phyloP scores from a whole-genome alignment of 2,888 invertebrate genomes.

The Xestobium rufovillosum region DNA sequence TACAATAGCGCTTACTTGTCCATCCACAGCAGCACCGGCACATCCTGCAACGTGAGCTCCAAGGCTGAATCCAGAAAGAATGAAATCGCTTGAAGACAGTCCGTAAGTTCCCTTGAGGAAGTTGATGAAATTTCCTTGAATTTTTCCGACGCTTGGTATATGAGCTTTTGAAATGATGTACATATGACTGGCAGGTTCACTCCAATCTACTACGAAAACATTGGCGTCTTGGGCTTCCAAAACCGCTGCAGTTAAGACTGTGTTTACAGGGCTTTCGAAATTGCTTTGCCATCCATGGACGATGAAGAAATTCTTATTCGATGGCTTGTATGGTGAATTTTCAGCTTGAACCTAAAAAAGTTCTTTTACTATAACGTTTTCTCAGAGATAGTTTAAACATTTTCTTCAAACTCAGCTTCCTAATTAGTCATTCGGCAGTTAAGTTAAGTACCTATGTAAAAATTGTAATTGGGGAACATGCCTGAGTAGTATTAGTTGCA shows the following conservation, averaged over 20 bases:
- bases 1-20: slow-evolving; percentile 30
- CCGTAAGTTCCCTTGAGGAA: slow-evolving; percentile 18
- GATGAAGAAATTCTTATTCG: slow-evolving; percentile 30
- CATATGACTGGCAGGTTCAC: slow-evolving; percentile 22
- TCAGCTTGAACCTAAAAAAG: too few relatives aligned
- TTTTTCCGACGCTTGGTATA: slow-evolving; percentile 26
- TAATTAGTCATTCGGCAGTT: too few relatives aligned
- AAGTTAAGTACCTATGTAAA: too few relatives aligned
- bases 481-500: slow-evolving; percentile 14
- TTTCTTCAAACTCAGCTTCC: too few relatives aligned
- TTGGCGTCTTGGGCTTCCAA: slow-evolving; percentile 30
- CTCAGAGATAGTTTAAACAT: too few relatives aligned
- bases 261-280: slow-evolving; percentile 26
- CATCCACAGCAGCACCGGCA: slow-evolving; percentile 27
- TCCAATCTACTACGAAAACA: slow-evolving; percentile 36
- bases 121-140: slow-evolving; percentile 27
- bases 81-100: slow-evolving; percentile 16
- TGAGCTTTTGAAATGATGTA: slow-evolving; percentile 24
- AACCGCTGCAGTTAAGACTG: slow-evolving; percentile 24
- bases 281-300: slow-evolving; percentile 35
- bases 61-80: slow-evolving; percentile 24
- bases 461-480: too few relatives aligned
- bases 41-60: slow-evolving; percentile 34
- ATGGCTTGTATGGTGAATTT: slow-evolving; percentile 15
- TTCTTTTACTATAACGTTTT: too few relatives aligned